These are phyloP conservation scores for Australoheros scitulus DNA, from an alignment of 2,113 vertebrate genomes.

Conservation along the genomic window DNA sequence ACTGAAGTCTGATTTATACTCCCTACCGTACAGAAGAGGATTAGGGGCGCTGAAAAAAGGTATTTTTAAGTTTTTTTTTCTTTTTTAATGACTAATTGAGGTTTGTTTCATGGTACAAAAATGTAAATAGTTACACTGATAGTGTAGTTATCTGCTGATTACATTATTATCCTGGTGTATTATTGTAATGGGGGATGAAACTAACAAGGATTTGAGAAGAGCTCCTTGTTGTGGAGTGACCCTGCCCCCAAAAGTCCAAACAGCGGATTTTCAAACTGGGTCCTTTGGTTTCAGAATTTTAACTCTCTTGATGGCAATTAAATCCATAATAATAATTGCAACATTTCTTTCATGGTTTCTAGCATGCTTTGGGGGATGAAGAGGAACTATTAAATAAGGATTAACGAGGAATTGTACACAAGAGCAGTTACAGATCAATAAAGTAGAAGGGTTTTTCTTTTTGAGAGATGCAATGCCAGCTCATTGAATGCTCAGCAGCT, in stretches of 20 bases:
- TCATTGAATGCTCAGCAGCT: neutral
- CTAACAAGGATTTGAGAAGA: neutral
- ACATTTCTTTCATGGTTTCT: neutral
- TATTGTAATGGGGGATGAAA: no score
- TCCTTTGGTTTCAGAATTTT: neutral
- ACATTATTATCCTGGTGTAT: neutral
- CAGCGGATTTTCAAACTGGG: no score
- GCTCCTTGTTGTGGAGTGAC: neutral
- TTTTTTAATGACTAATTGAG: neutral
- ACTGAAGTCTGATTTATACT: no score
- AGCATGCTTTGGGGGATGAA: conserved; percentile 15
- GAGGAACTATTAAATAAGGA: neutral
- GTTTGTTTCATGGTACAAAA: neutral
- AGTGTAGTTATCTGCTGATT: neutral
- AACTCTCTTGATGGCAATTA: neutral
- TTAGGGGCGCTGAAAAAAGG: no score
- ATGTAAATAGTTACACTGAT: neutral
- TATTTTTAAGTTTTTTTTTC: no score
- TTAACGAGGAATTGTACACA: conserved; percentile 4
- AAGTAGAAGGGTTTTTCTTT: neutral
- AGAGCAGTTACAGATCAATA: neutral
- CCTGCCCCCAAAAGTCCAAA: neutral
- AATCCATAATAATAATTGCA: neutral
- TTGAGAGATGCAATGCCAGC: neutral
- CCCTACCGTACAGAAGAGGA: no score